These are phyloP conservation scores for Microchrysa polita DNA, from an alignment of 2,888 invertebrate species.

Conservation along the genomic window DNA sequence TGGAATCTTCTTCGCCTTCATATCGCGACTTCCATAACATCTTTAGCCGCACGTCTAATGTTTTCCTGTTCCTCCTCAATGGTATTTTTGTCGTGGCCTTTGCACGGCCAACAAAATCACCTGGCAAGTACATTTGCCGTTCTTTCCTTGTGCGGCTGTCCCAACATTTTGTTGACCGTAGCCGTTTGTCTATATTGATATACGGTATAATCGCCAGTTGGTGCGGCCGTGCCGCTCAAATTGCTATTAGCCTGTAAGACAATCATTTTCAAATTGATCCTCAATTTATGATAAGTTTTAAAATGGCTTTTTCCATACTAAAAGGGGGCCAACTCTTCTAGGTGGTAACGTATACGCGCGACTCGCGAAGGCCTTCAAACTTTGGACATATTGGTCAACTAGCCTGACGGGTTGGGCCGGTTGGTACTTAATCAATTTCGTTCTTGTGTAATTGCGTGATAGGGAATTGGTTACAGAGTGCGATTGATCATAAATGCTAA, in stretches of 20 bases:
- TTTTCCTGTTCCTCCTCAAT: background rate
- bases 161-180: background rate
- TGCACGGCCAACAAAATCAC: no score
- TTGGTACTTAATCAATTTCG: no score
- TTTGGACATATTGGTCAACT: no score
- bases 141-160: background rate
- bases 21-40: constrained; percentile 3
- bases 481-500: no score
- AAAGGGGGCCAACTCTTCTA: background rate
- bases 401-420: no score
- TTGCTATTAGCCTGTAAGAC: constrained; percentile 47
- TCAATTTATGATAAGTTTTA: constrained; percentile 42
- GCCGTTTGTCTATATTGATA: background rate
- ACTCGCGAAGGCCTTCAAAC: no score
- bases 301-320: background rate
- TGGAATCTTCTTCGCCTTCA: background rate
- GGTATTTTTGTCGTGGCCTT: background rate
- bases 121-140: background rate
- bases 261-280: constrained; percentile 47
- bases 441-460: no score
- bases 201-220: constrained; percentile 9
- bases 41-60: background rate
- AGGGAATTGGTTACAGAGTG: no score
- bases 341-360: background rate
- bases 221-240: background rate